Evolutionary conservation across 2,797 vertebrate species (phyloP), one percentile per base, ranked within the genome.

Genomic region (Loris lydekkerianus): DNA sequence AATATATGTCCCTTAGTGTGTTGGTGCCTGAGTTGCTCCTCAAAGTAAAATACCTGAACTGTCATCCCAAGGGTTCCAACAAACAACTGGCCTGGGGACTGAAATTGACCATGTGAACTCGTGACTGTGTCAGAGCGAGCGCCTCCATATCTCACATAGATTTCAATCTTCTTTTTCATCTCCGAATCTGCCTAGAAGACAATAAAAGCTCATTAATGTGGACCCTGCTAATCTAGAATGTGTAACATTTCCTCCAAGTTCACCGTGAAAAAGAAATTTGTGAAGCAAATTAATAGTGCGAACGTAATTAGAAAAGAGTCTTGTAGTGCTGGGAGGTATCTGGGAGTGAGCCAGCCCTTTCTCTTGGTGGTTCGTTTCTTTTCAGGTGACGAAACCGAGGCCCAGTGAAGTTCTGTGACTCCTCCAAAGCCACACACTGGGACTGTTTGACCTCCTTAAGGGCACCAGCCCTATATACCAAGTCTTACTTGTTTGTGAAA

Each of bases 131-230:
- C n/a, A 3, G 21, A 15, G 7, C 20, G 23, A 46, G 58, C 14
- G 1, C 43, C 67, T 3, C 11, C 10, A 18, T 21, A 20, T 15
- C 82, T 69, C 40, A 25, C 63, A 90, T 86, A 65, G 49, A 78
- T 81, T 63, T 69, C 88, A 40, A 1, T 95, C 56, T 49, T 67
- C 56, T 18, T 90, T 93, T 89, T 88, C 61, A 27, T 93, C 95
- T 93, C 78, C 82, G 82, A 5, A 58, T 76, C 82, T 89, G 75
- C 96, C 91, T 56, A 40, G 49, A 70, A 92, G 92, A 92, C 60
- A 27, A 70, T 25, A 7, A 76, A 56, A 85, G 63, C 92, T 94
- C 95, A 89, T 92, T 88, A 93, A 82, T 49, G 73, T 63, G 85
- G 77, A 84, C 63, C 31, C 69, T 81, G 76, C 67, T 56, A 4